Evolutionary conservation across 2,888 invertebrate genomes (phyloP).

Genomic region (Hydraecia micacea): DNA sequence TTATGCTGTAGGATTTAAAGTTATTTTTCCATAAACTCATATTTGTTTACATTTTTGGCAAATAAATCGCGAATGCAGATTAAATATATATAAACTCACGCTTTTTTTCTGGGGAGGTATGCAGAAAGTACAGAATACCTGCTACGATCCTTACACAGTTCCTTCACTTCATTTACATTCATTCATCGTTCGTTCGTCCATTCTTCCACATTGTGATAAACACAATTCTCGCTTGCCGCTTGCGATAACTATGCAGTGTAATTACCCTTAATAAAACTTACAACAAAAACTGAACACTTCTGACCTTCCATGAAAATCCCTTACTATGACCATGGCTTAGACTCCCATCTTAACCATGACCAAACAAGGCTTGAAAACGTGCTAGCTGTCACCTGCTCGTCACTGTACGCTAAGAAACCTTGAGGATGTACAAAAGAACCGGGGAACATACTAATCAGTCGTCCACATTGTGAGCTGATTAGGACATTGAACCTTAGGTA

Average conservation of each 20-base stretch:
- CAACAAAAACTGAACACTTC: background rate
- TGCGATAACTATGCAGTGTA: background rate
- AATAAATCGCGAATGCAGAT: too few relatives aligned
- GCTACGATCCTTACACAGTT: too few relatives aligned
- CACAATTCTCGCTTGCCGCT: too few relatives aligned
- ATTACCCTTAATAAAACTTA: background rate
- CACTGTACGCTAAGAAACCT: constrained; percentile 22
- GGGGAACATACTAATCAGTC: constrained; percentile 50
- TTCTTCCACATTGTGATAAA: background rate
- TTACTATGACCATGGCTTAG: constrained; percentile 7
- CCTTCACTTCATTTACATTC: too few relatives aligned
- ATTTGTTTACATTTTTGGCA: too few relatives aligned
- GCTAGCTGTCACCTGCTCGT: constrained; percentile 41
- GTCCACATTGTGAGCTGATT: constrained; percentile 35
- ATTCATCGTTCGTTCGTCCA: background rate
- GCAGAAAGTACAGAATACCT: too few relatives aligned
- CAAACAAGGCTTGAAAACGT: constrained; percentile 43
- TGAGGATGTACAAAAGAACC: constrained; percentile 39
- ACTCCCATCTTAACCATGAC: constrained; percentile 31
- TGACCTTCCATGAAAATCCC: background rate
- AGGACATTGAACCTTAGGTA: constrained; percentile 50
- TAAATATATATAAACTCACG: too few relatives aligned
- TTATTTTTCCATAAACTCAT: too few relatives aligned
- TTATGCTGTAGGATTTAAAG: too few relatives aligned
- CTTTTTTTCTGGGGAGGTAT: too few relatives aligned